phyloP scores from a whole-genome alignment of 2,888 invertebrate species.

The Athetis lepigone region DNA sequence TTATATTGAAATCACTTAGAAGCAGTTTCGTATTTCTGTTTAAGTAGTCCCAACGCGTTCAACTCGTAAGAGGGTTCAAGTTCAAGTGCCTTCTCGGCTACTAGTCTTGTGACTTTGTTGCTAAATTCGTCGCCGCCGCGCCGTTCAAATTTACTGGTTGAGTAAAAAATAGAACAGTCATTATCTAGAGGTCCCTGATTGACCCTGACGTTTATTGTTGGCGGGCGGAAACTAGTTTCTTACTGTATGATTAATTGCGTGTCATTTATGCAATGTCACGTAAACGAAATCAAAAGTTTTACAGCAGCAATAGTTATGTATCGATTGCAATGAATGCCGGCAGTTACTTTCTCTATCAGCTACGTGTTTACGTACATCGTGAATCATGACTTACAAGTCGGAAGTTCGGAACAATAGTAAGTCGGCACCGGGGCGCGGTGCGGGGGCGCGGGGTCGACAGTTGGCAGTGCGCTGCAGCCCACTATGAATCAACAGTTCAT shows the following conservation, averaged over 20 bases:
- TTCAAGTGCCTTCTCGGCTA: conserved; percentile 22
- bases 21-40: conserved; percentile 13
- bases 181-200: conserved; percentile 30
- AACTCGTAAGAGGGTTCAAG: conserved; percentile 28
- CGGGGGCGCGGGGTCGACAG: conserved; percentile 38
- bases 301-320: neutral
- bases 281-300: conserved; percentile 5
- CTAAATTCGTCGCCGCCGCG: conserved; percentile 5
- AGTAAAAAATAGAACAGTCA: conserved; percentile 23
- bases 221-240: conserved; percentile 16
- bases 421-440: conserved; percentile 33
- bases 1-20: conserved; percentile 15
- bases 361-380: neutral
- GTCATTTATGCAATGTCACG: conserved; percentile 13
- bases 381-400: conserved; percentile 24
- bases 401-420: conserved; percentile 30
- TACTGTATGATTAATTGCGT: conserved; percentile 17
- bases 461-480: conserved; percentile 4
- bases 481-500: conserved; percentile 34
- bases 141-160: neutral
- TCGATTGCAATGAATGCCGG: conserved; percentile 7
- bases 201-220: conserved; percentile 23
- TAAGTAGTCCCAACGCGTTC: conserved; percentile 16
- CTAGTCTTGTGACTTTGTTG: conserved; percentile 11
- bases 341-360: conserved; percentile 4